phyloP scores from a whole-genome alignment of 2,113 vertebrate genomes.

The Apteryx owenii region DNA sequence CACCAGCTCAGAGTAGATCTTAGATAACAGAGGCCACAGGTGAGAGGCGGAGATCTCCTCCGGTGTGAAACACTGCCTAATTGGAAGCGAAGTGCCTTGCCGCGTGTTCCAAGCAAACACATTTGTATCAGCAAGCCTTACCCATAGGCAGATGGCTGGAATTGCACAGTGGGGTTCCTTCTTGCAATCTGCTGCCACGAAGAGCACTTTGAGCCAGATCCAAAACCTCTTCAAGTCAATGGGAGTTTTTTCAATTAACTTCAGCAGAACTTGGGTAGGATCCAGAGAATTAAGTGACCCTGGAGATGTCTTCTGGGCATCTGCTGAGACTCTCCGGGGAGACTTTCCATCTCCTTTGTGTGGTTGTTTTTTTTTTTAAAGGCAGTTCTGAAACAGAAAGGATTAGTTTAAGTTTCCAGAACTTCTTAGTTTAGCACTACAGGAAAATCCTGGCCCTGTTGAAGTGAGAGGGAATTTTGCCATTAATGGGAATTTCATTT shows the following conservation, averaged over 20 bases:
- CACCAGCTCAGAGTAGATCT: neutral
- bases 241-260: slow-evolving; percentile 50
- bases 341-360: neutral
- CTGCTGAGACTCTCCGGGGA: neutral
- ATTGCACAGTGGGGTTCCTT: slow-evolving; percentile 13
- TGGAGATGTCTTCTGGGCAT: neutral
- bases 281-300: slow-evolving; percentile 27
- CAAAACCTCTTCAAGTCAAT: slow-evolving; percentile 42
- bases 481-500: neutral
- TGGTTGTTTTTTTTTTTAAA: neutral
- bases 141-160: slow-evolving; percentile 34
- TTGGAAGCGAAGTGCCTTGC: neutral
- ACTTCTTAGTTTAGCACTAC: neutral
- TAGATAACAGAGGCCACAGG: neutral
- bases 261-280: neutral
- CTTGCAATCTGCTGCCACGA: slow-evolving; percentile 34
- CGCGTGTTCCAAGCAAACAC: neutral
- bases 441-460: neutral
- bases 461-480: neutral
- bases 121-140: slow-evolving; percentile 35
- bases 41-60: neutral
- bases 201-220: neutral
- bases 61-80: neutral
- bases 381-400: neutral
- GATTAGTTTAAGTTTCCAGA: neutral